Conservation (phyloP, 2,113 vertebrate species). For the Indri indri region DNA sequence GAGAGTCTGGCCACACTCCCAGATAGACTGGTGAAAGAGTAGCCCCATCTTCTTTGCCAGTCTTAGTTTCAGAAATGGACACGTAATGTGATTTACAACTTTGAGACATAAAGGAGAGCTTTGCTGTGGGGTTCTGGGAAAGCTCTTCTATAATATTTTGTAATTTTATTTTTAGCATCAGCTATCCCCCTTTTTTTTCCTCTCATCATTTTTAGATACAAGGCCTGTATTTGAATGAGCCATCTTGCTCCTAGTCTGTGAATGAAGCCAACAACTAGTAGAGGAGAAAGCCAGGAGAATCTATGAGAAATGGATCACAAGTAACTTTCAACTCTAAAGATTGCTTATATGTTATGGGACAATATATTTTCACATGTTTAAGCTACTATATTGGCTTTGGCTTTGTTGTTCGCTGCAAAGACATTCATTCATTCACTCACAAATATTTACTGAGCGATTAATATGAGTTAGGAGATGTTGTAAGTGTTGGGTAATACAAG, state of each 20-base stretch:
- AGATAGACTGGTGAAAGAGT: neutral
- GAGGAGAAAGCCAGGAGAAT: neutral
- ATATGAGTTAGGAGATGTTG: neutral
- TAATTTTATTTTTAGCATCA: neutral
- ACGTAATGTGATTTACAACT: neutral
- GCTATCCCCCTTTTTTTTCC: neutral
- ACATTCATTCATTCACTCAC: neutral
- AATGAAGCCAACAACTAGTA: neutral
- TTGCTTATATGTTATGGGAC: neutral
- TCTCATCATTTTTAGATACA: neutral
- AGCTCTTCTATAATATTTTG: neutral
- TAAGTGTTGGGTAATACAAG: neutral
- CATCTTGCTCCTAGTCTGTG: neutral
- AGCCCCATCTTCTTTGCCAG: neutral
- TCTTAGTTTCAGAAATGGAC: conserved; percentile 3
- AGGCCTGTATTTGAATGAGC: neutral
- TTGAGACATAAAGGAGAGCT: neutral
- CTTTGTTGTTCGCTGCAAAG: neutral
- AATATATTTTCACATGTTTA: neutral
- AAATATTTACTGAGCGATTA: conserved; percentile 17
- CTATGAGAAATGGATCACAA: neutral
- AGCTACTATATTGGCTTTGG: neutral
- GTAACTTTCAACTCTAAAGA: neutral
- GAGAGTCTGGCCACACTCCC: neutral
- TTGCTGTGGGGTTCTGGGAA: neutral